These are phyloP conservation scores for Engystomops pustulosus DNA, from an alignment of 2,113 vertebrate species.

Conservation along the genomic window DNA sequence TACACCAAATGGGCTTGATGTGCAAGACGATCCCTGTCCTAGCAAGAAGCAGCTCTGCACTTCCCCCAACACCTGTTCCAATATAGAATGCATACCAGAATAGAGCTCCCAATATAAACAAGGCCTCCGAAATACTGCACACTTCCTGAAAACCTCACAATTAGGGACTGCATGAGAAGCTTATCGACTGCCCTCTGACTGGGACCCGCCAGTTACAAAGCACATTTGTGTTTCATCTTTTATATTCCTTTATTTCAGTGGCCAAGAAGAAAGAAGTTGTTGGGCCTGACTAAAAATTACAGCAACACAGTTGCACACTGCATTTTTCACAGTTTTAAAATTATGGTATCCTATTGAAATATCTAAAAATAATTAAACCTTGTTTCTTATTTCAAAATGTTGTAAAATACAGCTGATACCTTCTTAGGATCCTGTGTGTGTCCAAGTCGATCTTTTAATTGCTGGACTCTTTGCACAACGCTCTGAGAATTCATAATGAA, in stretches of 20 bases:
- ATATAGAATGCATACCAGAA: conserved; percentile 22
- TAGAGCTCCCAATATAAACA: conserved; percentile 28
- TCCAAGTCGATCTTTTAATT: conserved; percentile 72
- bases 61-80: conserved; percentile 38
- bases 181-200: too few species aligned
- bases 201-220: too few species aligned
- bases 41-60: not conserved
- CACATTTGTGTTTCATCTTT: too few species aligned
- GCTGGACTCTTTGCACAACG: conserved; percentile 65
- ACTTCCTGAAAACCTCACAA: not conserved
- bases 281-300: too few species aligned
- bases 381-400: not conserved
- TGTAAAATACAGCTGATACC: conserved; percentile 65
- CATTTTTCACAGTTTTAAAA: too few species aligned
- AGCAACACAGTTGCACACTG: too few species aligned
- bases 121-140: not conserved
- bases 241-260: too few species aligned
- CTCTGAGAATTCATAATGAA: conserved; percentile 48
- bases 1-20: not conserved
- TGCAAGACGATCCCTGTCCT: conserved; percentile 7
- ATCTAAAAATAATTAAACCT: not conserved
- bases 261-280: too few species aligned
- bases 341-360: not conserved
- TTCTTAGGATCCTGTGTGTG: conserved; percentile 64
- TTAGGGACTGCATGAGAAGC: not conserved